Evolutionary conservation across 2,113 vertebrate genomes (phyloP).

Genomic region (Oenanthe oenanthe): DNA sequence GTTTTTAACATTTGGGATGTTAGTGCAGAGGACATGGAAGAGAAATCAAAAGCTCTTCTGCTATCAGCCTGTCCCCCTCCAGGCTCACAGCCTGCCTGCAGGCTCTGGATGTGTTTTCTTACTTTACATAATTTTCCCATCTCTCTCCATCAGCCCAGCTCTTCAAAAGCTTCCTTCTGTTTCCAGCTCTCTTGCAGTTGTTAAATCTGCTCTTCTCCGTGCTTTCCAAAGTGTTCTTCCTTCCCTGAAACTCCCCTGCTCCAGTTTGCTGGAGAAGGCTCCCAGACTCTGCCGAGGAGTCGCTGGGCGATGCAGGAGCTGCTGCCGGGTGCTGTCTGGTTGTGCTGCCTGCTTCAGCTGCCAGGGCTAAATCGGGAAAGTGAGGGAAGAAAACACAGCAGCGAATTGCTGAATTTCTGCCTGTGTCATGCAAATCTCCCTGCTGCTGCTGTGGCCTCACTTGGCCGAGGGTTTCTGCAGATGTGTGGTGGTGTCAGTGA

Average conservation of each 20-base stretch:
- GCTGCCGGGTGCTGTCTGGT: background rate
- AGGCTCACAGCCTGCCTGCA: background rate
- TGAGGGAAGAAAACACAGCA: background rate
- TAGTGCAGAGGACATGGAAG: background rate
- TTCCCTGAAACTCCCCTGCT: background rate
- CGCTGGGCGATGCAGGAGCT: background rate
- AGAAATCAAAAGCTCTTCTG: constrained; percentile 4
- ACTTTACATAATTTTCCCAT: constrained; percentile 43
- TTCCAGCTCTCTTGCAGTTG: constrained; percentile 22
- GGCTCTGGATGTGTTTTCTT: background rate
- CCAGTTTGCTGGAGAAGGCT: background rate
- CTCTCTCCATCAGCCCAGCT: constrained; percentile 21
- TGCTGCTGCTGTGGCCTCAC: accelerated
- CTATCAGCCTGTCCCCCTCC: background rate
- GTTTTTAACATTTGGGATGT: background rate
- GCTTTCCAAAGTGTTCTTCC: background rate
- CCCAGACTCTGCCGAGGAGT: background rate
- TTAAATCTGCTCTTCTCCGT: background rate
- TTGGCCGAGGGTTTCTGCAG: background rate
- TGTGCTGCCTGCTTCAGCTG: background rate
- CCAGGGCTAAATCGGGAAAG: background rate
- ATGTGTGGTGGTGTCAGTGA: accelerated
- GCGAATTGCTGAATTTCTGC: background rate
- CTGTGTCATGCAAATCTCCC: background rate
- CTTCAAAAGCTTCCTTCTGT: constrained; percentile 49